Evolutionary conservation across 2,888 invertebrate species (phyloP), one percentile per base, ranked within the genome.

Genomic region (Myathropa florea): DNA sequence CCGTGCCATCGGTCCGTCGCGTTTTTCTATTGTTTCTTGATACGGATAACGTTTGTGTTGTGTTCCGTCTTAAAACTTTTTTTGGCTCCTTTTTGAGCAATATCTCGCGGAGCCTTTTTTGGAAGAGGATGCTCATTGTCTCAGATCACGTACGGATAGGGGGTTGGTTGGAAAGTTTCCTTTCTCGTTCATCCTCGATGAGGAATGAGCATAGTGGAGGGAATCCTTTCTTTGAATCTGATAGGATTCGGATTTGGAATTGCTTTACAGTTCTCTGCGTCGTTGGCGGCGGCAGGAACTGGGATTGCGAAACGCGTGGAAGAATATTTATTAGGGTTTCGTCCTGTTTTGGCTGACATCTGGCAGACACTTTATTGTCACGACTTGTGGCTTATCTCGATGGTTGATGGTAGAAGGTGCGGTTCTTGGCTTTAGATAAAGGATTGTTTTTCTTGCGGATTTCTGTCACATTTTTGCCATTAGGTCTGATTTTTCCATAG

Each of bases 21-120:
- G 59, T 72, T 26, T 60, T 72, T 39, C 71, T 60, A 72, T 72
- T 71, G 71, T 71, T 71, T 36, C 46, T 18, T 6, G 7, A 46
- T 46, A 18, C 39, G 12, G 39, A 46, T 6, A 46, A 46, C 39
- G 39, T n/a, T 46, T 18, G 46, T 46, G 46, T 46, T 46, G 46
- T 46, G 46, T 46, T 18, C 46, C 18, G 46, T 18, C 46, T 18
- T 33, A 9, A 33, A 10, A 9, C 1, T 33, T 33, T 6, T 33
- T 7, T 33, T 46, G 46, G n/a, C 6, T 7, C 18, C 46, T 46
- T 18, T 7, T 46, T 18, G 46, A 46, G 46, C 46, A n/a, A 18
- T 46, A 46, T 46, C 18, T 46, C 46, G 46, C 18, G 46, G 39
- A 46, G n/a, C 4, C 39, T 39, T 39, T 14, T 39, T 39, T 28